phyloP scores from a whole-genome alignment of 37 sponge, comb jelly and placozoan species.

The Corticium candelabrum region DNA sequence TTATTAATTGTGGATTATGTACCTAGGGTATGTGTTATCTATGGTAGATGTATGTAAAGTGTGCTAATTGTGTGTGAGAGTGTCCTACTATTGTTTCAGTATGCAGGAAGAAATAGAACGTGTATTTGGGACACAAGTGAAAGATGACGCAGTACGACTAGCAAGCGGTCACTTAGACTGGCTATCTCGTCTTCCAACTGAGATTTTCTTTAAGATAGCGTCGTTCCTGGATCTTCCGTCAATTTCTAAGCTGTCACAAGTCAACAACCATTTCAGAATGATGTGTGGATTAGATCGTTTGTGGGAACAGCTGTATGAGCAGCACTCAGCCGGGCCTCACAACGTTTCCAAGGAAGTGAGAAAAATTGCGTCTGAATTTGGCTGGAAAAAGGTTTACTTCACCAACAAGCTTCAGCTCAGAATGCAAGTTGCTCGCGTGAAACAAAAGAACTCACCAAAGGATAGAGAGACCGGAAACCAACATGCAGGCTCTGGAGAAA shows the following conservation, averaged over 20 bases:
- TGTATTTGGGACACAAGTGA: not conserved
- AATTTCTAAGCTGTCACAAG: slow-evolving; percentile 42
- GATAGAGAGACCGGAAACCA: not conserved
- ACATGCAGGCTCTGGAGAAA: not conserved
- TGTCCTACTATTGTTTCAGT: no score
- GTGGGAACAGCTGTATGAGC: slow-evolving; percentile 63
- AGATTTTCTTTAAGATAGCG: slow-evolving; percentile 26
- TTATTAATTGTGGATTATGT: no score
- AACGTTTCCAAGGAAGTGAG: slow-evolving; percentile 29
- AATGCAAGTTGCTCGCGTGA: not conserved
- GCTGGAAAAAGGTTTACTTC: slow-evolving; percentile 92
- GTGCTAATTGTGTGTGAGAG: no score
- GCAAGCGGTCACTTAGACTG: not conserved
- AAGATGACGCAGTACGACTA: not conserved
- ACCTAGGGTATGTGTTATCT: no score
- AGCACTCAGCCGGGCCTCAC: not conserved
- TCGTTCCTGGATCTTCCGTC: slow-evolving; percentile 59
- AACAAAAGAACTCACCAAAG: not conserved
- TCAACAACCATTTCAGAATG: slow-evolving; percentile 41
- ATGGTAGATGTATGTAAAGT: no score
- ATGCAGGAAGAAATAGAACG: not conserved
- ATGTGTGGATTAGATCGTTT: slow-evolving; percentile 49
- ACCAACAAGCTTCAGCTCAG: slow-evolving; percentile 84
- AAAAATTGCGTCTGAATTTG: slow-evolving; percentile 54
- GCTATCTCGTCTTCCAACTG: slow-evolving; percentile 42